Evolutionary conservation across 2,888 invertebrate genomes (phyloP), one percentile per base, ranked within the genome.

Genomic region (Opisthograptis luteolata): DNA sequence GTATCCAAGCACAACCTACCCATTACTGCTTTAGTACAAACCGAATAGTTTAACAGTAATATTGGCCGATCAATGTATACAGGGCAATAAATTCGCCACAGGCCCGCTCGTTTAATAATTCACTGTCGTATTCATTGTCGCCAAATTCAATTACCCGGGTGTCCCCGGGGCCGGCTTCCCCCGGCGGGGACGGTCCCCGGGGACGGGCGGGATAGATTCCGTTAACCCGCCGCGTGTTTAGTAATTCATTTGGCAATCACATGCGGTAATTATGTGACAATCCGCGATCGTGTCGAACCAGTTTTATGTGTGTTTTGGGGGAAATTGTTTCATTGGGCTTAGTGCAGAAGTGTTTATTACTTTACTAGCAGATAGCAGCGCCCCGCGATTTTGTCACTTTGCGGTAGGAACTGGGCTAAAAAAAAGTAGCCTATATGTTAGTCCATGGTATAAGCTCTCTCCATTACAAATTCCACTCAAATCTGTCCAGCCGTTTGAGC

Each of bases 51-150:
- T 5, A 0, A 10, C 7, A 20, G 20, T n/a, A 20, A 14, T 32
- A 53, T 50, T 32, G 27, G 31, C 44, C 43, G 9, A 55, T 61
- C 14, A 60, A 66, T 68, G 65, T 64, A 62, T 53, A 49, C 42
- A 31, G 50, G 43, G 54, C 55, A 47, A 60, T 54, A 49, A 43
- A 49, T 49, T 49, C 17, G 37, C 43, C 43, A 43, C 49, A 43
- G 37, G 31, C 10, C 22, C 24, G 46, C 35, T 24, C 13, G 84
- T 87, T 87, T 86, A 87, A 87, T 87, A 87, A 86, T 87, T 87
- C 85, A 87, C 83, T 87, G 85, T 84, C 70, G 83, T 84, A 87
- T 87, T 87, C 86, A 87, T 87, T 84, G 87, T 81, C 79, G 74
- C 78, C 83, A 81, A 87, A 87, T 87, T 88, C 85, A 87, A 88